Percentiles rank a stretch among this genome's conserved stretches.
phyloP scores from a whole-genome alignment of 64 coral and sea anemone genomes.

The Montipora sp. region DNA sequence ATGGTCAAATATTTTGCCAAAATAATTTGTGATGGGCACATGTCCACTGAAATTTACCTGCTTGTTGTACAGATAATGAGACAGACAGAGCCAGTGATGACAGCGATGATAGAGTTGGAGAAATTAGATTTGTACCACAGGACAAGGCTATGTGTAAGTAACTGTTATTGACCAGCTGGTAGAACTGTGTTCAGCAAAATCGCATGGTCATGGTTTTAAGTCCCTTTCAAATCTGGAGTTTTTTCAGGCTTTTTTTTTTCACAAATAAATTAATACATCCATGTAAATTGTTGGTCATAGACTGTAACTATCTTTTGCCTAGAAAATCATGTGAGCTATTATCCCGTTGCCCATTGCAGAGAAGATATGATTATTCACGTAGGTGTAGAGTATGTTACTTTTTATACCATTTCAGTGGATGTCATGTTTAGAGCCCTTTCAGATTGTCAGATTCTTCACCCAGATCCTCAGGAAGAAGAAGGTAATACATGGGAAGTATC shows the following conservation, averaged over 20 bases:
- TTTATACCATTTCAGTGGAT: slow-evolving; percentile 59
- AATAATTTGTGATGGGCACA: not conserved
- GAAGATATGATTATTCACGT: too few relatives aligned
- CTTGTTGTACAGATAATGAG: slow-evolving; percentile 22
- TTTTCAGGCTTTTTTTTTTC: not conserved
- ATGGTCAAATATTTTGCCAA: too few relatives aligned
- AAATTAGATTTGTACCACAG: slow-evolving; percentile 98
- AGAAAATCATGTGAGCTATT: too few relatives aligned
- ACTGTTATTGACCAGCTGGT: not conserved
- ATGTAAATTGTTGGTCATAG: too few relatives aligned
- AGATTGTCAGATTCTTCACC: slow-evolving; percentile 85
- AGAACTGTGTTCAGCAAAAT: too few relatives aligned
- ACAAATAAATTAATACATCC: too few relatives aligned
- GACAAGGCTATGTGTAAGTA: slow-evolving; percentile 86
- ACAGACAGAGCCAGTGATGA: slow-evolving; percentile 80
- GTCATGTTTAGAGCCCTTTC: slow-evolving; percentile 81
- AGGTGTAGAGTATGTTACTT: too few relatives aligned
- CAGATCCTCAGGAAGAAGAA: slow-evolving; percentile 85
- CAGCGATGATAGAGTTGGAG: slow-evolving; percentile 76
- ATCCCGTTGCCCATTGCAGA: too few relatives aligned
- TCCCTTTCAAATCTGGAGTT: not conserved
- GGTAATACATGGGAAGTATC: not conserved
- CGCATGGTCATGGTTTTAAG: too few relatives aligned
- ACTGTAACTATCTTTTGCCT: too few relatives aligned
- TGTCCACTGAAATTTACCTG: not conserved